Percentiles rank a stretch among this genome's conserved stretches.
Conservation (phyloP, 2,797 vertebrate genomes). For the Pantherophis alleghaniensis region DNA sequence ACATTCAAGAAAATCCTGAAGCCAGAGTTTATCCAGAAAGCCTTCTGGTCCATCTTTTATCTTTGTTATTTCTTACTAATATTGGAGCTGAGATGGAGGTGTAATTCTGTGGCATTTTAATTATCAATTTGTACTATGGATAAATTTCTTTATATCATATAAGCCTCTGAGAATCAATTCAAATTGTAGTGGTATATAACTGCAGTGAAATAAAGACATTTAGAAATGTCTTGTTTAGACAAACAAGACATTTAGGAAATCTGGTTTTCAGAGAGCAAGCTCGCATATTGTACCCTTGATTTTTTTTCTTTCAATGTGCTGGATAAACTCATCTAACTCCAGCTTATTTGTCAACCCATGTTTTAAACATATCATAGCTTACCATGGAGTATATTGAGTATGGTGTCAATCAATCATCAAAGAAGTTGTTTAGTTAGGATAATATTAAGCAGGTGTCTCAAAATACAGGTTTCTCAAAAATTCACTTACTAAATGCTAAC, state of each 20-base stretch:
- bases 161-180: not conserved
- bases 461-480: slow-evolving; percentile 51
- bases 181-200: not conserved
- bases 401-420: not conserved
- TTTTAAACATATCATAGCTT: not conserved
- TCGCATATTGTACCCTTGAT: not conserved
- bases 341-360: not conserved
- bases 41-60: not conserved
- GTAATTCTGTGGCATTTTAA: not conserved
- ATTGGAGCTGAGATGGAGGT: not conserved
- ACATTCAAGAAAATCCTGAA: not conserved
- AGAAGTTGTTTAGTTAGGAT: not conserved
- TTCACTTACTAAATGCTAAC: slow-evolving; percentile 88
- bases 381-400: not conserved
- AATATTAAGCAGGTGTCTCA: not conserved
- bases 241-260: not conserved
- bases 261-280: not conserved
- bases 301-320: not conserved
- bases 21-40: not conserved
- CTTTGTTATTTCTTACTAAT: not conserved
- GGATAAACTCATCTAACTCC: not conserved
- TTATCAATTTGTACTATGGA: not conserved
- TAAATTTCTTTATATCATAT: not conserved
- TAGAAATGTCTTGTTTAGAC: not conserved
- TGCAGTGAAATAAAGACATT: not conserved